Evolutionary conservation across 1,140 invertebrate species (phyloP).

Genomic region (Dendroctonus valens): DNA sequence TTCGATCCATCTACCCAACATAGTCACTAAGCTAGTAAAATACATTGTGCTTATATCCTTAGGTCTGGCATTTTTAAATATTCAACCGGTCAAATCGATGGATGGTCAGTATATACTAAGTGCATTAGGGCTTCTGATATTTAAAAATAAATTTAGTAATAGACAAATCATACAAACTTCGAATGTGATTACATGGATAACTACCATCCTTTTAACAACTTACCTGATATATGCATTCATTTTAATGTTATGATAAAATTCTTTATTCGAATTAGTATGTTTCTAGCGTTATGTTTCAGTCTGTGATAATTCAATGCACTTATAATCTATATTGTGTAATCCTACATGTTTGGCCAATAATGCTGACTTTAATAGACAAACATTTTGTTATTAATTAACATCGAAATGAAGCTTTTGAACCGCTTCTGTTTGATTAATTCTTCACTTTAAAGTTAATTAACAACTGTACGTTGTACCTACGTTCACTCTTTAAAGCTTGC

Average conservation of each 20-base stretch:
- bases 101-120: slow-evolving; percentile 87
- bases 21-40: slow-evolving; percentile 62
- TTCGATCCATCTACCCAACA: slow-evolving; percentile 69
- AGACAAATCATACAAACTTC: slow-evolving; percentile 3
- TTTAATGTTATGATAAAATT: slow-evolving; percentile 10
- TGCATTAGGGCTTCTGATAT: slow-evolving; percentile 57
- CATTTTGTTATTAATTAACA: too few species aligned
- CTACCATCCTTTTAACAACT: neutral
- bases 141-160: slow-evolving; percentile 39
- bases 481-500: too few species aligned
- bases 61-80: slow-evolving; percentile 87
- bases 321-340: neutral
- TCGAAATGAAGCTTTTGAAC: too few species aligned
- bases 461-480: too few species aligned
- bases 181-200: slow-evolving; percentile 14
- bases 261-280: too few species aligned
- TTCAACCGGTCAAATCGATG: slow-evolving; percentile 89
- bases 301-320: neutral
- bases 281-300: too few species aligned
- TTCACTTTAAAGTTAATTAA: too few species aligned
- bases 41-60: slow-evolving; percentile 87
- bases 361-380: too few species aligned
- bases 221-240: slow-evolving; percentile 3
- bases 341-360: too few species aligned
- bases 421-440: too few species aligned